These are phyloP conservation scores for Mamestra brassicae DNA, from an alignment of 2,888 invertebrate genomes.

Conservation along the genomic window DNA sequence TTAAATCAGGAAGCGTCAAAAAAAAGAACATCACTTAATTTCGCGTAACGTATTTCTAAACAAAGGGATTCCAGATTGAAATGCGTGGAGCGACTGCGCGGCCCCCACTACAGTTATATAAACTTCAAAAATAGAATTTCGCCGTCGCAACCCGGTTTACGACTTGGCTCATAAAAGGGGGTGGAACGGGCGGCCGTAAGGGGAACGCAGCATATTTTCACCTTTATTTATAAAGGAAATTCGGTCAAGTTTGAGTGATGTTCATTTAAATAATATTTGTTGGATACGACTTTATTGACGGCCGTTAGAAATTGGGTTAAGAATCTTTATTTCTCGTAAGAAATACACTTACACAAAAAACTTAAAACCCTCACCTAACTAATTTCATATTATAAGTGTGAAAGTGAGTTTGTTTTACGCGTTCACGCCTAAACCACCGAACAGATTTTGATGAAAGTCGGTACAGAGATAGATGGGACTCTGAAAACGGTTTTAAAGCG, in stretches of 20 bases:
- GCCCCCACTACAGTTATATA: constrained; percentile 78
- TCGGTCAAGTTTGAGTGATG: constrained; percentile 75
- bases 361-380: too few species aligned
- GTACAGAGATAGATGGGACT: too few species aligned
- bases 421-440: too few species aligned
- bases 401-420: too few species aligned
- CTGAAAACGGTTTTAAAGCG: too few species aligned
- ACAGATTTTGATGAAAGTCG: too few species aligned
- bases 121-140: constrained; percentile 86
- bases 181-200: constrained; percentile 72
- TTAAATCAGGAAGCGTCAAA: constrained; percentile 63
- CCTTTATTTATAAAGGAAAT: constrained; percentile 79
- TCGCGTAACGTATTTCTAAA: constrained; percentile 65
- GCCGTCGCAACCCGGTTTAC: constrained; percentile 81
- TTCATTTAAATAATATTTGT: constrained; percentile 63
- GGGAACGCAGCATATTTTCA: constrained; percentile 80
- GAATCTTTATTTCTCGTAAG: too few species aligned
- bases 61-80: constrained; percentile 77
- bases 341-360: too few species aligned
- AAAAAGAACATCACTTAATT: constrained; percentile 69
- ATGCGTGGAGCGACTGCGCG: constrained; percentile 73
- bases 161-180: constrained; percentile 82
- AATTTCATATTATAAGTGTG: too few species aligned
- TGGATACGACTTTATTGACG: constrained; percentile 15
- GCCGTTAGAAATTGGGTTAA: not conserved